Evolutionary conservation across 2,888 invertebrate genomes (phyloP).

Genomic region (Maniola hyperantus): DNA sequence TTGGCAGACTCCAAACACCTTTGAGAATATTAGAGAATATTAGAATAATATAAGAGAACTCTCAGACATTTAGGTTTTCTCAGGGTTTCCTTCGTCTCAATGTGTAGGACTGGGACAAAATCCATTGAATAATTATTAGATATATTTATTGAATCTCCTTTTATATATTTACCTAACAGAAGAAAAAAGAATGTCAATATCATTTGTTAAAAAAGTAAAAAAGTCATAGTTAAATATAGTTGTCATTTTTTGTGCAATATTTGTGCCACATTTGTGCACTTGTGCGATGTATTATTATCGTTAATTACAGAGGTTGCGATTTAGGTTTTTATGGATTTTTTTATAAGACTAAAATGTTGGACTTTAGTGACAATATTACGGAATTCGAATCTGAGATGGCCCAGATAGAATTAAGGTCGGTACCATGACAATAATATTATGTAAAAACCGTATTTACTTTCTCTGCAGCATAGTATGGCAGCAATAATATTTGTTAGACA

Average conservation of each 20-base stretch:
- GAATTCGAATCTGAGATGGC: slow-evolving; percentile 19
- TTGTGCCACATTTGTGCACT: neutral
- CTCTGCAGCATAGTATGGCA: too few species aligned
- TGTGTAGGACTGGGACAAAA: too few species aligned
- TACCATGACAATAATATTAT: neutral
- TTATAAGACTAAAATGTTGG: slow-evolving; percentile 1
- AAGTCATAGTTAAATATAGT: neutral
- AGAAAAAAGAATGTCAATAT: neutral
- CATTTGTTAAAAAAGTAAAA: too few species aligned
- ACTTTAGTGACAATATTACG: slow-evolving; percentile 16
- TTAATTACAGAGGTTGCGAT: neutral
- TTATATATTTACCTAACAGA: neutral
- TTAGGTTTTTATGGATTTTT: neutral
- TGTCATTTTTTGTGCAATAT: neutral
- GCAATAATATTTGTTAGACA: too few species aligned
- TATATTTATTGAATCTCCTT: neutral
- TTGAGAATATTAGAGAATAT: too few species aligned
- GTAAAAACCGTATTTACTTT: neutral
- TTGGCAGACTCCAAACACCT: too few species aligned
- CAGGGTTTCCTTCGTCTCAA: too few species aligned
- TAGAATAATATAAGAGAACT: too few species aligned
- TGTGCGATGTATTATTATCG: neutral
- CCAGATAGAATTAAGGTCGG: slow-evolving; percentile 33
- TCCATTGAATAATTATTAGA: too few species aligned
- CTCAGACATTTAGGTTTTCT: too few species aligned